Evolutionary conservation across 2,888 invertebrate species (phyloP).

Genomic region (Diaphora mendica): DNA sequence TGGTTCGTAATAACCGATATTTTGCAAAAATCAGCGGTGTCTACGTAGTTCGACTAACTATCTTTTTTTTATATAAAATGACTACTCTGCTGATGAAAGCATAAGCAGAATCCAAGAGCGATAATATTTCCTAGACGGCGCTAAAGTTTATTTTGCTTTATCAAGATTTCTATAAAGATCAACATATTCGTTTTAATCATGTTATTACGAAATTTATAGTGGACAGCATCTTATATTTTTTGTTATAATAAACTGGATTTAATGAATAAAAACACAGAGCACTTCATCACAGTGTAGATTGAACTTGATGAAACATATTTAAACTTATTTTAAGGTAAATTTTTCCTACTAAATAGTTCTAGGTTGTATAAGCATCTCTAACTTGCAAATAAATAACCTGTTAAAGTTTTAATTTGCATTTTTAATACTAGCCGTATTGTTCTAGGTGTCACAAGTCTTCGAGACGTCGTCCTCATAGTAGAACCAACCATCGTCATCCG

Average conservation of each 20-base stretch:
- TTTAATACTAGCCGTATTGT: slow-evolving; percentile 22
- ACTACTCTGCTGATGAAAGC: too few species aligned
- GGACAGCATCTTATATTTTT: too few species aligned
- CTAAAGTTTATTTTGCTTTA: background rate
- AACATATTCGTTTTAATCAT: too few species aligned
- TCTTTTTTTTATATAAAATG: too few species aligned
- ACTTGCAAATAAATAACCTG: background rate
- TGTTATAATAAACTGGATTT: background rate
- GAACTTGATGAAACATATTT: too few species aligned
- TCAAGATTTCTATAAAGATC: too few species aligned
- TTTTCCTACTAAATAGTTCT: background rate
- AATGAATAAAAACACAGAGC: background rate
- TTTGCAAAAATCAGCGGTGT: too few species aligned
- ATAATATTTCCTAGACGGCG: background rate
- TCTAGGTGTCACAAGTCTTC: slow-evolving; percentile 88
- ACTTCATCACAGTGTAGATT: too few species aligned
- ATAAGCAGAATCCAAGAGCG: too few species aligned
- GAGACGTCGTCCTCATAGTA: slow-evolving; percentile 90
- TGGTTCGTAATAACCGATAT: too few species aligned
- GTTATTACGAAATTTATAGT: background rate
- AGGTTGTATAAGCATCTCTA: background rate
- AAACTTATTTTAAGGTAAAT: too few species aligned
- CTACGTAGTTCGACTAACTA: too few species aligned
- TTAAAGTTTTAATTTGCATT: background rate
- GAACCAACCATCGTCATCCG: slow-evolving; percentile 90